These are phyloP conservation scores for Cristatella mucedo DNA, from an alignment of 2,888 invertebrate genomes.

Conservation along the genomic window DNA sequence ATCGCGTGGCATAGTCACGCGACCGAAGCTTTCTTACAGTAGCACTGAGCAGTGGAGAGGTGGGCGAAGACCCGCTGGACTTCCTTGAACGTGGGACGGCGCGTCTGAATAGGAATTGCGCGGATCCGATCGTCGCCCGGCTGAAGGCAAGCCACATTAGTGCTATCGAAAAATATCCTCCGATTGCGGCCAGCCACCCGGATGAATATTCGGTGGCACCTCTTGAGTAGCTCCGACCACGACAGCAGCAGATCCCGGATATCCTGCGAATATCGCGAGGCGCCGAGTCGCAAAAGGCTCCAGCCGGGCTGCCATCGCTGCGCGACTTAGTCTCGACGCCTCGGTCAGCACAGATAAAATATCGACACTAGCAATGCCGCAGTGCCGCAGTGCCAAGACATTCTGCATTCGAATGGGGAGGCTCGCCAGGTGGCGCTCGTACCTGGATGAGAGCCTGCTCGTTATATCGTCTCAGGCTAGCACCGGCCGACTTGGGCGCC, in stretches of 20 bases:
- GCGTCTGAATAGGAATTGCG: slow-evolving; percentile 60
- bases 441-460: slow-evolving; percentile 59
- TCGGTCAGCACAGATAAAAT: background rate
- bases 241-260: slow-evolving; percentile 52
- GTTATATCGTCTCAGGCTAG: slow-evolving; percentile 61
- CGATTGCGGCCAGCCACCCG: slow-evolving; percentile 57
- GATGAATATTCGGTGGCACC: slow-evolving; percentile 56
- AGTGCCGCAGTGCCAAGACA: background rate
- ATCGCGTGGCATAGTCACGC: slow-evolving; percentile 14
- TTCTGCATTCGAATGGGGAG: background rate
- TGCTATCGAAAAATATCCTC: slow-evolving; percentile 56
- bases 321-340: too few species aligned
- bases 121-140: slow-evolving; percentile 26
- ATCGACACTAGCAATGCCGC: background rate
- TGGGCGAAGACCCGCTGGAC: slow-evolving; percentile 56
- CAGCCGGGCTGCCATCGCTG: too few species aligned
- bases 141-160: slow-evolving; percentile 47
- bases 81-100: slow-evolving; percentile 64
- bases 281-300: too few species aligned
- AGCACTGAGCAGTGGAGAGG: slow-evolving; percentile 44
- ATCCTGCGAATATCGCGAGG: slow-evolving; percentile 46
- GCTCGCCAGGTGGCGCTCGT: slow-evolving; percentile 10
- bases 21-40: too few species aligned
- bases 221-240: slow-evolving; percentile 52
- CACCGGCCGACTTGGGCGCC: slow-evolving; percentile 59